Conservation (phyloP, 2,113 vertebrate species). For the Ancistrus triradiatus region DNA sequence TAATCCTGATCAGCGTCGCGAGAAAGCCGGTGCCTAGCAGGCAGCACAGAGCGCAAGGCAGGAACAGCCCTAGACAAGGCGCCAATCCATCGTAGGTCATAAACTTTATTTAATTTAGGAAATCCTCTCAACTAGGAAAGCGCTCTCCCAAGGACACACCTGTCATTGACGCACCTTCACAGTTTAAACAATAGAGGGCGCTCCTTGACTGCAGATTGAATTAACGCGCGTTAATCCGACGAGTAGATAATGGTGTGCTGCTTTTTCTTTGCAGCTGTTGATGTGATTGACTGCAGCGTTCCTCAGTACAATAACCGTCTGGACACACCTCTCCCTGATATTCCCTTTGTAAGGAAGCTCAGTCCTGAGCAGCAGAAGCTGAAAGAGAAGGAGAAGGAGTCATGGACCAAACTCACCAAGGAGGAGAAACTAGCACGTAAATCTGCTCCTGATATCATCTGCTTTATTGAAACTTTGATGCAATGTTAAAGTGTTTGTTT, state of each 20-base stretch:
- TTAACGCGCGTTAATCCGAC: not conserved
- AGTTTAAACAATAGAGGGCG: no score
- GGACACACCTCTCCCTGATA: conserved; percentile 55
- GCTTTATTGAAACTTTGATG: no score
- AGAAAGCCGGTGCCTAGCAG: no score
- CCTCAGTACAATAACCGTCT: conserved; percentile 55
- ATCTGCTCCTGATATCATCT: not conserved
- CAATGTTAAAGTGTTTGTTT: no score
- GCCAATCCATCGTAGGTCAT: no score
- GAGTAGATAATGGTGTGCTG: not conserved
- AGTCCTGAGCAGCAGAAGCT: conserved; percentile 54
- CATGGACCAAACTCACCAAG: conserved; percentile 56
- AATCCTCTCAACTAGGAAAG: no score
- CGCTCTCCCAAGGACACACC: no score
- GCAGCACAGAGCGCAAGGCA: no score
- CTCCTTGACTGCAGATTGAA: not conserved
- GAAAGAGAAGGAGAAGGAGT: conserved; percentile 59
- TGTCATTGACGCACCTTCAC: no score
- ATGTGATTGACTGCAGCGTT: conserved; percentile 46
- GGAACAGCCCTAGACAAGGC: no score
- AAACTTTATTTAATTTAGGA: no score
- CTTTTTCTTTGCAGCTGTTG: conserved; percentile 25
- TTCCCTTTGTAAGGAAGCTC: conserved; percentile 49
- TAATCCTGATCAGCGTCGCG: no score
- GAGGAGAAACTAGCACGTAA: conserved; percentile 61